phyloP scores from a whole-genome alignment of 2,888 invertebrate species.

The Caenorhabditis plicata region DNA sequence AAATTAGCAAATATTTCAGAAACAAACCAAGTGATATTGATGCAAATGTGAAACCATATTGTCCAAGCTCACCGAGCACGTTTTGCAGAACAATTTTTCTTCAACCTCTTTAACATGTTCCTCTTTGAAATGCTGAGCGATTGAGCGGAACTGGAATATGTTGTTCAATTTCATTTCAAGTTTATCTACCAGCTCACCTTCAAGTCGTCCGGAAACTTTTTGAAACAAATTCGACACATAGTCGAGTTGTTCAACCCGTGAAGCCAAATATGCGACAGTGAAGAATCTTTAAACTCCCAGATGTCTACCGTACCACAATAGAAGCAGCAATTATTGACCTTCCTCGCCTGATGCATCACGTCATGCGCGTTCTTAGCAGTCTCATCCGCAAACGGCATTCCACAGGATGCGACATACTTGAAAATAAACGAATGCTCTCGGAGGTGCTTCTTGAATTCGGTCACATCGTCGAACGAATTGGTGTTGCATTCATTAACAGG shows the following conservation, averaged over 20 bases:
- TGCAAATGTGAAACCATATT: neutral
- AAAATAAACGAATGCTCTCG: neutral
- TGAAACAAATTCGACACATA: constrained; percentile 22
- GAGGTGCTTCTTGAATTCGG: neutral
- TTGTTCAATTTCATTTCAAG: neutral
- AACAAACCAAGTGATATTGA: neutral
- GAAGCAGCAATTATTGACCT: constrained; percentile 24
- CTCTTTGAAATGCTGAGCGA: constrained; percentile 14
- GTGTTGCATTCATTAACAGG: no score
- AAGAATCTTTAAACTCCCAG: constrained; percentile 9
- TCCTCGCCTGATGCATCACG: neutral
- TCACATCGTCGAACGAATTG: no score
- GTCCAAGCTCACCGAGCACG: neutral
- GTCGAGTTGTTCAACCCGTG: constrained; percentile 29
- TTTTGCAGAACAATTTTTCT: neutral
- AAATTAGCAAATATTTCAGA: neutral
- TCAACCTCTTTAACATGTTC: constrained; percentile 14
- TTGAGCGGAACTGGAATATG: neutral
- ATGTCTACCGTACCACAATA: constrained; percentile 29
- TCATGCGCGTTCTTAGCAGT: neutral
- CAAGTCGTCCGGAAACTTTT: constrained; percentile 18
- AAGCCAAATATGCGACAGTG: constrained; percentile 15
- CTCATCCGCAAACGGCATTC: neutral
- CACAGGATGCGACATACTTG: neutral
- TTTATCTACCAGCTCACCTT: constrained; percentile 18